Evolutionary conservation across 2,797 vertebrate genomes (phyloP).

Genomic region (Melanotaenia boesemani): DNA sequence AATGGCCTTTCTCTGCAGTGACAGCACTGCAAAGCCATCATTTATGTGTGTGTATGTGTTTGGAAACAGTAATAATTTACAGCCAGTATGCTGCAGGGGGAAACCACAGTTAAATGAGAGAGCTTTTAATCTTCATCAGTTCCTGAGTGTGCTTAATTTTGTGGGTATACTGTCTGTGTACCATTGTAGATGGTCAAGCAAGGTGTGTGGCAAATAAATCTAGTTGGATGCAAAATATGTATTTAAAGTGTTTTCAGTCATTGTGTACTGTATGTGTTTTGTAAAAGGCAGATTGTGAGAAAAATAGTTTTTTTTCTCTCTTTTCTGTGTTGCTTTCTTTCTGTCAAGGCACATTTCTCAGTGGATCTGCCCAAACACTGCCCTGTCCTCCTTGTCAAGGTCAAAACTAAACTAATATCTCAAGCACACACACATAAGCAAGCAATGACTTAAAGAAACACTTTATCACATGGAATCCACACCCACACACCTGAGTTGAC

Average conservation of each 20-base stretch:
- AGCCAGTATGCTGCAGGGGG: constrained; percentile 44
- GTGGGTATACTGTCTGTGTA: constrained; percentile 13
- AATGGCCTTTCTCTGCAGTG: constrained; percentile 64
- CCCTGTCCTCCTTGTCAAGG: constrained; percentile 60
- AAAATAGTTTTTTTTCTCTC: constrained; percentile 10
- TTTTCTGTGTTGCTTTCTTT: constrained; percentile 9
- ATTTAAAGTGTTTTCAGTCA: neutral
- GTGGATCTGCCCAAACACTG: constrained; percentile 45
- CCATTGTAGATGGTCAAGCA: neutral
- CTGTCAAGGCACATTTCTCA: constrained; percentile 44
- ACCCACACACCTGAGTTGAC: neutral
- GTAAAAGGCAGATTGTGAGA: neutral
- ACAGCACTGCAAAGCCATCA: constrained; percentile 64
- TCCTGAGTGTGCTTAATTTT: constrained; percentile 52
- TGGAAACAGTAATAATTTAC: constrained; percentile 54
- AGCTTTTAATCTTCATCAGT: constrained; percentile 67
- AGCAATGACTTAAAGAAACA: constrained; percentile 15
- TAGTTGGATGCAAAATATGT: neutral
- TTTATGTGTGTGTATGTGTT: constrained; percentile 41
- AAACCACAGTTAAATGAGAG: constrained; percentile 45
- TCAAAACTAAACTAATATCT: constrained; percentile 49
- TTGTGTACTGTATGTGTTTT: constrained; percentile 13
- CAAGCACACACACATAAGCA: constrained; percentile 22
- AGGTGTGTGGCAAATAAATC: neutral
- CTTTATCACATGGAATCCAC: constrained; percentile 18